Conservation (phyloP, 2,888 invertebrate genomes). For the Protophormia terraenovae region DNA sequence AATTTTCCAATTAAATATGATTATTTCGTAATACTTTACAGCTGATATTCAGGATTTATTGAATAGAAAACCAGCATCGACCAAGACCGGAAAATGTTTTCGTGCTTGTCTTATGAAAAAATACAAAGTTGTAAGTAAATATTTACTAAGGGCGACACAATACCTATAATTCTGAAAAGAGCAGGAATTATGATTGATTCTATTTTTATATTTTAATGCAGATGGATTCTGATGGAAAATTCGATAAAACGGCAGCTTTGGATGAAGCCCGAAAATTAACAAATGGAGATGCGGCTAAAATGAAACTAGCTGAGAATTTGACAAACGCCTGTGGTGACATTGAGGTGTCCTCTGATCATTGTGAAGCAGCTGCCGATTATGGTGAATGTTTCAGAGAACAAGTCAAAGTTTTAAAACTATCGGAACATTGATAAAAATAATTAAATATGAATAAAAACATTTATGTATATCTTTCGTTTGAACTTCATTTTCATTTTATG, state of each 20-base stretch:
- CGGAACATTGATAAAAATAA: not conserved
- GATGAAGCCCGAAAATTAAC: not conserved
- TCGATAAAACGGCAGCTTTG: not conserved
- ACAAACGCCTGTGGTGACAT: not conserved
- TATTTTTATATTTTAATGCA: not conserved
- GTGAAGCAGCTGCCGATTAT: constrained; percentile 5
- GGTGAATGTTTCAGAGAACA: not conserved
- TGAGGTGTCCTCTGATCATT: not conserved
- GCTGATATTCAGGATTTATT: constrained; percentile 9
- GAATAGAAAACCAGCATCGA: not conserved
- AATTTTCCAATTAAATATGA: too few relatives aligned
- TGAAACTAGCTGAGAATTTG: not conserved
- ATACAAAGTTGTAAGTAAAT: constrained; percentile 3
- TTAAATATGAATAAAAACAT: too few relatives aligned
- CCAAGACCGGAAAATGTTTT: not conserved
- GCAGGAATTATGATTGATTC: too few relatives aligned
- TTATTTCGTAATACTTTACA: too few relatives aligned
- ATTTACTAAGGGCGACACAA: not conserved
- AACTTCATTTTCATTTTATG: too few relatives aligned
- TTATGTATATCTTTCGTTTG: too few relatives aligned
- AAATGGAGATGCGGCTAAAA: not conserved
- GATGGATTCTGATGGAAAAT: constrained; percentile 29
- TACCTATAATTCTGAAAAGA: not conserved
- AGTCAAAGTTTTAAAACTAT: not conserved
- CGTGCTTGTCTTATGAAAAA: constrained; percentile 23